These are phyloP conservation scores for Thunnus maccoyii DNA, from an alignment of 2,113 vertebrate genomes.

Conservation along the genomic window DNA sequence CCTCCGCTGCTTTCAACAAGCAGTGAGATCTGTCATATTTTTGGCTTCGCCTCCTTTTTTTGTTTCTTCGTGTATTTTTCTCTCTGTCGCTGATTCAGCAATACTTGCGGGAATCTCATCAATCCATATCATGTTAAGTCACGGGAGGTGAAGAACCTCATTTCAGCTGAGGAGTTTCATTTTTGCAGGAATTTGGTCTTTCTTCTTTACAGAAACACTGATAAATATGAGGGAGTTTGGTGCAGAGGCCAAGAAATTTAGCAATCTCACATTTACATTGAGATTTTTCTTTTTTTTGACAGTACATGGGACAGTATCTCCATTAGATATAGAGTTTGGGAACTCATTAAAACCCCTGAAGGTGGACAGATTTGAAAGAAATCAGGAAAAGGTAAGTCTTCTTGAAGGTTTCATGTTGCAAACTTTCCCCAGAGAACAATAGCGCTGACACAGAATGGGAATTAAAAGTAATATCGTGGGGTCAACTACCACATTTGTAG, in stretches of 20 bases:
- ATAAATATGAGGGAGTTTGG: conserved; percentile 47
- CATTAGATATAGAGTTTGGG: conserved; percentile 27
- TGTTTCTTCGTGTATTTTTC: neutral
- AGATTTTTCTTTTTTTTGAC: conserved; percentile 23
- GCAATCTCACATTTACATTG: conserved; percentile 21
- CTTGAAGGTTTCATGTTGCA: conserved; percentile 42
- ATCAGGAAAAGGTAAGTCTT: conserved; percentile 18
- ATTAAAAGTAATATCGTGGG: conserved; percentile 52
- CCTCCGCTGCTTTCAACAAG: neutral
- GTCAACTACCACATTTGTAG: conserved; percentile 38
- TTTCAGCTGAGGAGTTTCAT: conserved; percentile 24
- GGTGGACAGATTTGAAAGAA: conserved; percentile 14
- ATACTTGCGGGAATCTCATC: conserved; percentile 6
- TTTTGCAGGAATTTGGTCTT: conserved; percentile 7
- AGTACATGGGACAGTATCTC: conserved; percentile 7
- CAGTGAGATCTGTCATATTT: conserved; percentile 32
- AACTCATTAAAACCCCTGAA: conserved; percentile 20
- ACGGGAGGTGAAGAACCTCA: conserved; percentile 10
- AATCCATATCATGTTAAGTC: conserved; percentile 13
- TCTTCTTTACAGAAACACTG: conserved; percentile 7
- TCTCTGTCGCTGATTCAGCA: conserved; percentile 47
- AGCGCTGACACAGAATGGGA: conserved; percentile 34
- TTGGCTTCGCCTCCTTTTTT: conserved; percentile 1
- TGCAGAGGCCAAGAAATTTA: conserved; percentile 43
- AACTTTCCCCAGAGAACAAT: conserved; percentile 42